These are phyloP conservation scores for Petrocephalus sullivani DNA, from an alignment of 2,797 vertebrate species.

Conservation along the genomic window DNA sequence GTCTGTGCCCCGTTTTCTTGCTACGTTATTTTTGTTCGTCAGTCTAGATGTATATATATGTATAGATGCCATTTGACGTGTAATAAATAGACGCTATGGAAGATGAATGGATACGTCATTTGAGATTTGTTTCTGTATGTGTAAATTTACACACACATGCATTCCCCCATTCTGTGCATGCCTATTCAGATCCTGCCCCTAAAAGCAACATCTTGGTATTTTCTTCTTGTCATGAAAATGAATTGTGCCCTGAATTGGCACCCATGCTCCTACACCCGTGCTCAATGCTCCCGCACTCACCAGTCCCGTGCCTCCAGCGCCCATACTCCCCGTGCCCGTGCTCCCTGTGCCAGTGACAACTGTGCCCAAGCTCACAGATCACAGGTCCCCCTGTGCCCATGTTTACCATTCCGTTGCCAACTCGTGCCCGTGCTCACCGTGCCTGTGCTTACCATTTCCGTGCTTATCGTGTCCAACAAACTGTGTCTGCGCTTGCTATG, in stretches of 20 bases:
- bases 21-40: slow-evolving; percentile 47
- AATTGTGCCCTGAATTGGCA: background rate
- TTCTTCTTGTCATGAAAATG: slow-evolving; percentile 33
- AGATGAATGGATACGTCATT: background rate
- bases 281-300: background rate
- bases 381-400: background rate
- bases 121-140: slow-evolving; percentile 36
- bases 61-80: background rate
- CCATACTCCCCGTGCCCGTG: no score
- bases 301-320: no score
- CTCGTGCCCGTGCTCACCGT: background rate
- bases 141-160: slow-evolving; percentile 39
- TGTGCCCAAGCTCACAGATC: background rate
- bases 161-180: slow-evolving; percentile 40
- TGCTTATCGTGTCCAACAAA: background rate
- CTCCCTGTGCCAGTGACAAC: background rate
- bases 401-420: no score
- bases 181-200: slow-evolving; percentile 32
- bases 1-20: slow-evolving; percentile 46
- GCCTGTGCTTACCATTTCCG: background rate
- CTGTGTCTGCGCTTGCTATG: no score
- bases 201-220: slow-evolving; percentile 35
- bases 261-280: background rate
- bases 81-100: slow-evolving; percentile 8
- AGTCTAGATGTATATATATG: slow-evolving; percentile 38